Evolutionary conservation across 2,888 invertebrate genomes (phyloP), one percentile per base, ranked within the genome.

Genomic region (Antheraea assamensis): DNA sequence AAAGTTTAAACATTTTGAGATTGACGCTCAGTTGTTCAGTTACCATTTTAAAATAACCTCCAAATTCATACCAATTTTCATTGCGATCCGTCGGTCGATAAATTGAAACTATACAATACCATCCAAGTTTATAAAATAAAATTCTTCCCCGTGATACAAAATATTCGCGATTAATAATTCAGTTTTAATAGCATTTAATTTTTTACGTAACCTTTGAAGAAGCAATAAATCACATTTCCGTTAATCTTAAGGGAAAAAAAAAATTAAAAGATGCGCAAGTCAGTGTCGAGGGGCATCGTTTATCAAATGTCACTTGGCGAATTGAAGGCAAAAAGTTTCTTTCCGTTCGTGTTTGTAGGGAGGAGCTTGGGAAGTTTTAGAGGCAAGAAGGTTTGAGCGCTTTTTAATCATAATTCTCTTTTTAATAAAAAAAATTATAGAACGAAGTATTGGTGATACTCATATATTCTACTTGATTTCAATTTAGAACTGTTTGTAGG

Each of bases 261-360:
- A 83, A 79, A 83, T 83, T 78, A 81, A 82, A 78, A 82, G 82
- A 87, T 84, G 83, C 82, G 82, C 81, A 77, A 81, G 80, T 83
- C 84, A 82, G 81, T 80, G 72, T 73, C 74, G 78, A 71, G 75
- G 76, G 71, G 74, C 70, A 76, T 78, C 85, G 85, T 87, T 87
- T 83, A 83, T 87, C 85, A 87, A 83, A 82, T 73, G 86, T 83
- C 84, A 76, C 79, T 77, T 75, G 75, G 77, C 75, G 78, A 79
- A 79, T 77, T 73, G 75, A 74, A 76, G 75, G 76, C 78, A 82
- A 82, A 84, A 84, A 83, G 76, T 79, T 71, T 47, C 77, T 75
- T 76, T 75, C 17, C 55, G 30, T 61, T 61, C 58, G 58, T 19
- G 31, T 35, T 31, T 31, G 31, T 21, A 19, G 10, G 30, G 17